Conservation (phyloP, 2,888 invertebrate species). For the Hydriomena furcata region DNA sequence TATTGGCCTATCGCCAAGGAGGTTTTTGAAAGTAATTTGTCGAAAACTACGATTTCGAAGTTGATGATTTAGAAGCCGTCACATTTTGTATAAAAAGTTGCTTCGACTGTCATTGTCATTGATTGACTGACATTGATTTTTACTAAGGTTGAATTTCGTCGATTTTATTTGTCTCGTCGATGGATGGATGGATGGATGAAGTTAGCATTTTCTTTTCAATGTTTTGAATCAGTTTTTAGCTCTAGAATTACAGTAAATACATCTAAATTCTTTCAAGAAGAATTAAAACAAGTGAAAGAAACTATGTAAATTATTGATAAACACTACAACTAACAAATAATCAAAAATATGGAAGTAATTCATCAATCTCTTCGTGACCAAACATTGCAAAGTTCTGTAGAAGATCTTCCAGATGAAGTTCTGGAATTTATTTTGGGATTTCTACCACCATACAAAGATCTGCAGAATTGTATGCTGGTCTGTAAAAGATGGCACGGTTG, state of each 20-base stretch:
- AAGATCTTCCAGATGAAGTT: constrained; percentile 95
- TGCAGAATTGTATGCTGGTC: constrained; percentile 93
- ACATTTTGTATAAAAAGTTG: no score
- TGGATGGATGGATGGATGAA: not conserved
- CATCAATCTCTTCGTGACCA: constrained; percentile 59
- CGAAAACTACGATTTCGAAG: no score
- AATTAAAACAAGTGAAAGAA: constrained; percentile 10
- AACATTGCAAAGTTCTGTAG: constrained; percentile 66
- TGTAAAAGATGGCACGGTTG: constrained; percentile 94
- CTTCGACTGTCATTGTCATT: no score
- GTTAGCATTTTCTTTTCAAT: constrained; percentile 12
- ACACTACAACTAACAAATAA: constrained; percentile 16
- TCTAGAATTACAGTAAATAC: constrained; percentile 1
- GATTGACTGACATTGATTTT: not conserved
- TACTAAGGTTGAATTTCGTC: no score
- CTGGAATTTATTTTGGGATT: constrained; percentile 95
- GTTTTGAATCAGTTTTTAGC: constrained; percentile 20
- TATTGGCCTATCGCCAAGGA: no score
- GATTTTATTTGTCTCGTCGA: no score
- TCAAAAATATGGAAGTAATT: constrained; percentile 64
- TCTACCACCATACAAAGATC: constrained; percentile 95
- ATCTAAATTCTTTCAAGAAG: not conserved
- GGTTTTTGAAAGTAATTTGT: no score
- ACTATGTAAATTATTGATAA: constrained; percentile 23
- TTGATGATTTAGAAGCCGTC: no score